Conservation (phyloP, 2,888 invertebrate species). For the Gortyna flavago region DNA sequence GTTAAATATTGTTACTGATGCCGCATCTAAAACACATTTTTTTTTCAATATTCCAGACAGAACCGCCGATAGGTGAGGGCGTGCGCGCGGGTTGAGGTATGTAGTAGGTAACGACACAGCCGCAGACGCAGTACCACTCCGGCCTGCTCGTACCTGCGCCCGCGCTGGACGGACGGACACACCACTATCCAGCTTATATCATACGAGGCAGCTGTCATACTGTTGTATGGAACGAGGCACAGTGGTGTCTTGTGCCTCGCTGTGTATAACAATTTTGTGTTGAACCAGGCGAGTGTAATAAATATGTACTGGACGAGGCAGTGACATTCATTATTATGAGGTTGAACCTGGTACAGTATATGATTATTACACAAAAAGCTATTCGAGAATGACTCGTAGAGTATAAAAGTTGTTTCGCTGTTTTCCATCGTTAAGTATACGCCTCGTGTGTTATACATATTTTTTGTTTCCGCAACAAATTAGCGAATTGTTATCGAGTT, state of each 20-base stretch:
- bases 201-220: conserved; percentile 27
- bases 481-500: conserved; percentile 59
- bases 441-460: conserved; percentile 36
- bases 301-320: conserved; percentile 1
- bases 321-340: not conserved
- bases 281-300: not conserved
- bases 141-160: conserved; percentile 18
- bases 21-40: not conserved
- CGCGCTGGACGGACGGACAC: conserved; percentile 42
- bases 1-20: not conserved
- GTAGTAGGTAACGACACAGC: conserved; percentile 62
- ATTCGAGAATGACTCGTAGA: conserved; percentile 3
- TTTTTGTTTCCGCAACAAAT: conserved; percentile 49
- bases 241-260: conserved; percentile 12
- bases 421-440: conserved; percentile 20
- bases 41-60: conserved; percentile 69
- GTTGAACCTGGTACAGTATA: conserved; percentile 3
- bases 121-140: conserved; percentile 39
- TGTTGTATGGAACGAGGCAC: conserved; percentile 20
- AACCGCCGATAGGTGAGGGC: conserved; percentile 72
- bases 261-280: conserved; percentile 7
- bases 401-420: conserved; percentile 20
- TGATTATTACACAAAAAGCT: conserved; percentile 2
- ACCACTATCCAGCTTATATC: conserved; percentile 20
- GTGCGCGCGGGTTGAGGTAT: conserved; percentile 74